Evolutionary conservation across 2,797 vertebrate genomes (phyloP).

Genomic region (Alfaro cultratus): DNA sequence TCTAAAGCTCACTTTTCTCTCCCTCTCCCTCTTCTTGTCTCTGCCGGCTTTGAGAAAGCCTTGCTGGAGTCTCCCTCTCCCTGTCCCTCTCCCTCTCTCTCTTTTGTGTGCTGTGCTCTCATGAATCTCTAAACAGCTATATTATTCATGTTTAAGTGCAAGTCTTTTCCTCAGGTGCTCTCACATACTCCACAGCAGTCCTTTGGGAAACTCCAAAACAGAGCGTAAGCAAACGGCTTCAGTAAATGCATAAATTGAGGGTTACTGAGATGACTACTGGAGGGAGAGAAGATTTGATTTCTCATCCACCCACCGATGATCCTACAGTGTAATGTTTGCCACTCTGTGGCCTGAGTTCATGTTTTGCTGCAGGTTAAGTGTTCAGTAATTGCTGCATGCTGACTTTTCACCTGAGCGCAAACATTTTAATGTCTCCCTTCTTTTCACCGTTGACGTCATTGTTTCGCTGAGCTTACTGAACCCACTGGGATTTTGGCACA

Average conservation of each 20-base stretch:
- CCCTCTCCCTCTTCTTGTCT: no score
- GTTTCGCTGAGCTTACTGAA: slow-evolving; percentile 2
- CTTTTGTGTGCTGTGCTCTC: neutral
- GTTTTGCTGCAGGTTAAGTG: slow-evolving; percentile 62
- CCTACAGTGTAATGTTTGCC: slow-evolving; percentile 64
- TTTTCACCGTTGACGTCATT: slow-evolving; percentile 1
- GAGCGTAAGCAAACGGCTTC: slow-evolving; percentile 31
- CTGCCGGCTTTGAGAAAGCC: no score
- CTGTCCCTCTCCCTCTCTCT: no score
- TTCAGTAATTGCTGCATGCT: slow-evolving; percentile 44
- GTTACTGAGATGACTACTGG: slow-evolving; percentile 56
- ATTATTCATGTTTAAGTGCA: neutral
- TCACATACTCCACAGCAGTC: neutral
- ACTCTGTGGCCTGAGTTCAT: slow-evolving; percentile 56
- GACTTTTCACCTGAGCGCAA: slow-evolving; percentile 43
- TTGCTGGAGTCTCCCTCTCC: no score
- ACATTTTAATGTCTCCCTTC: slow-evolving; percentile 18
- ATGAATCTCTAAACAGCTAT: neutral
- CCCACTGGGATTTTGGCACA: neutral
- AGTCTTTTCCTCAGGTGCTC: neutral
- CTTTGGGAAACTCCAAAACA: slow-evolving; percentile 56
- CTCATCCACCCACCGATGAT: slow-evolving; percentile 36
- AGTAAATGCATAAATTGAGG: slow-evolving; percentile 54
- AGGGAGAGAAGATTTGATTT: slow-evolving; percentile 30
- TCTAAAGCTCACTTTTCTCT: no score